Conservation (phyloP, 2,797 vertebrate genomes). For the Pseudocheirus occidentalis region DNA sequence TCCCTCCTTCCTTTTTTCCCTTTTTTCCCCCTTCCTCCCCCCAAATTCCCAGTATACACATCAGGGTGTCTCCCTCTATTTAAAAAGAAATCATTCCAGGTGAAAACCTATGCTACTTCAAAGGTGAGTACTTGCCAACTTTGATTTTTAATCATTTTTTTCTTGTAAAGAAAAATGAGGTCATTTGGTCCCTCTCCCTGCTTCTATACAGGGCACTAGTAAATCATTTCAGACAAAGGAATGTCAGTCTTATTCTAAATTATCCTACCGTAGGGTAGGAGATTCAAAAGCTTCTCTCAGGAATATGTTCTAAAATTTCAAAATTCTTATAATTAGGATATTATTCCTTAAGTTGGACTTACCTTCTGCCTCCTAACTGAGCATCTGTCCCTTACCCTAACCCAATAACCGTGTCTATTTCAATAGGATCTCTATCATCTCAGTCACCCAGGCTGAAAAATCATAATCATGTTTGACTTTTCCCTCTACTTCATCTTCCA, state of each 20-base stretch:
- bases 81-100: background rate
- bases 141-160: background rate
- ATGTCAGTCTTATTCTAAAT: background rate
- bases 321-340: background rate
- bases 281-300: background rate
- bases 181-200: background rate
- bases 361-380: background rate
- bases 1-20: background rate
- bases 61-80: background rate
- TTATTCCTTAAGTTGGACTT: background rate
- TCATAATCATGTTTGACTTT: background rate
- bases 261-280: background rate
- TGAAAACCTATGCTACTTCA: background rate
- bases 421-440: background rate
- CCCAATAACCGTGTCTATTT: background rate
- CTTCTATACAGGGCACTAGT: background rate
- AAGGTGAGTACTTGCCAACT: background rate
- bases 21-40: background rate
- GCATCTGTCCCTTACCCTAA: background rate
- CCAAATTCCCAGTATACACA: background rate
- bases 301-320: background rate
- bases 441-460: background rate
- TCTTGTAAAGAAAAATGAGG: background rate
- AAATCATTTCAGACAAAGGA: background rate
- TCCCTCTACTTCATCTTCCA: background rate